Evolutionary conservation across 1,140 invertebrate genomes (phyloP), one percentile per base, ranked within the genome.

Genomic region (Artemia franciscana): DNA sequence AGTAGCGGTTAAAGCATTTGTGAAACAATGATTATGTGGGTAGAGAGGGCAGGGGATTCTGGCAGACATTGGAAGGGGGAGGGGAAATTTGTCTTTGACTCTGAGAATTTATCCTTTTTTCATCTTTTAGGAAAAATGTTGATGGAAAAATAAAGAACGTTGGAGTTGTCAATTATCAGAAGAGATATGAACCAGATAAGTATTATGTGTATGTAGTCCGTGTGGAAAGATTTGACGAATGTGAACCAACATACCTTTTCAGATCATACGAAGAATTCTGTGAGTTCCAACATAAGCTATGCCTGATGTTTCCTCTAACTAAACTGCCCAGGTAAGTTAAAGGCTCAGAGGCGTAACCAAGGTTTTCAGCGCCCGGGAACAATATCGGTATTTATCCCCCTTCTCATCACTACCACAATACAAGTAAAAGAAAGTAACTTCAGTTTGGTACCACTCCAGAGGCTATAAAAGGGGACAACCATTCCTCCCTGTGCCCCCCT

Each of bases 161-260:
- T 2, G 82, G 85, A 72, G 86, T 97, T 7, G 79, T 86, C 58
- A 84, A 84, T 59, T 94, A 83, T 73, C 86, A 94, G 75, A 98
- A 98, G 73, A 81, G 91, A 66, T 95, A 94, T 71, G 89, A 91
- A 73, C 92, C 92, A 24, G 92, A 97, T 70, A 98, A 98, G 76
- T 91, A 94, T 76, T 98, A 98, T 73, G 90, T 96, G 69, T 98
- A 94, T 72, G 86, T 93, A 67, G 73, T 98, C 57, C 80, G 83
- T 67, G 85, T 98, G 57, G 83, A 84, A 67, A 77, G 94, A 62
- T 85, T 86, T 67, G 83, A 83, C 62, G 84, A 92, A 70, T 79
- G 80, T 5, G 88, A 92, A 69, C 83, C 88, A 0, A 82, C 84
- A 60, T 84, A 87, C 69, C 76, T 98, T 26, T 92, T 93, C 71